These are phyloP conservation scores for Nephrotoma flavescens DNA, from an alignment of 2,888 invertebrate species.

Conservation along the genomic window DNA sequence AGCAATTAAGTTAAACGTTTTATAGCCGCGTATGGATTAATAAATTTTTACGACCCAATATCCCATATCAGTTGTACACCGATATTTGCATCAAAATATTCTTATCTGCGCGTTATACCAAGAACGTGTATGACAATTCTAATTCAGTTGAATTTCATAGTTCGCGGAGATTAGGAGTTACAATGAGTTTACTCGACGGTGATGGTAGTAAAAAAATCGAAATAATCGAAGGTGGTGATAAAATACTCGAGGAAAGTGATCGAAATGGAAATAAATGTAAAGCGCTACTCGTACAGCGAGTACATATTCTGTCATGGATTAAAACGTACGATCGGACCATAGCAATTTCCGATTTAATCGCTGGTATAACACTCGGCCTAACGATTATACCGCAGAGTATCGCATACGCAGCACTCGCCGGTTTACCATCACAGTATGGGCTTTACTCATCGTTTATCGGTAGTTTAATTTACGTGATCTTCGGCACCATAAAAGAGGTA, in stretches of 20 bases:
- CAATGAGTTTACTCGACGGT: neutral
- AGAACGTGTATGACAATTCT: neutral
- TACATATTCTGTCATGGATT: slow-evolving; percentile 50
- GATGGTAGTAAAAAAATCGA: neutral
- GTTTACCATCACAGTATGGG: slow-evolving; percentile 77
- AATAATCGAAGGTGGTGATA: neutral
- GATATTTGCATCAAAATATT: neutral
- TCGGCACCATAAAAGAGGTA: slow-evolving; percentile 78
- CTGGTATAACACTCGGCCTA: slow-evolving; percentile 76
- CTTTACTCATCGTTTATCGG: slow-evolving; percentile 85
- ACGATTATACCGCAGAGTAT: slow-evolving; percentile 90
- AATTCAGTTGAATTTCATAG: neutral
- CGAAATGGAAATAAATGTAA: neutral
- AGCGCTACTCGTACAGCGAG: slow-evolving; percentile 15
- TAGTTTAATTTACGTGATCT: slow-evolving; percentile 63
- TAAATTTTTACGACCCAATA: neutral
- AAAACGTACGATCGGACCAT: slow-evolving; percentile 49
- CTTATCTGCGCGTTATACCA: neutral
- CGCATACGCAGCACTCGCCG: slow-evolving; percentile 78
- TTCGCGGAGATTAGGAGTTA: neutral
- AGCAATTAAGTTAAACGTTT: neutral
- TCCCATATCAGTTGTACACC: neutral
- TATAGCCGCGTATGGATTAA: neutral
- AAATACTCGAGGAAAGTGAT: neutral
- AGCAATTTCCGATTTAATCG: slow-evolving; percentile 67